Conservation (phyloP, 2,797 vertebrate genomes). For the Chiroxiphia lanceolata region DNA sequence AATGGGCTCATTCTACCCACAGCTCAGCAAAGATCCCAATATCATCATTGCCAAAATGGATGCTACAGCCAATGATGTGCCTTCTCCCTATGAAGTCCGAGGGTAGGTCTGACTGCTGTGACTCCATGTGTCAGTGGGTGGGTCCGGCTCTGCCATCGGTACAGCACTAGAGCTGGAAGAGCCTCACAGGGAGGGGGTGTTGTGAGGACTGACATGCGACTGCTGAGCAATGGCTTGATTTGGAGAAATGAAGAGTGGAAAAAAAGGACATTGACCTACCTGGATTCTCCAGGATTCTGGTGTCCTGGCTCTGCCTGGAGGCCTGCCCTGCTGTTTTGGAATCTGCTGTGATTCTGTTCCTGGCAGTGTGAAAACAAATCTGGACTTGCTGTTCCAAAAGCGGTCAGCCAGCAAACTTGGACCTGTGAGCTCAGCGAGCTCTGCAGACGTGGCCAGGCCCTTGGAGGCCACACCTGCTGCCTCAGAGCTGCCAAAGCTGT, state of each 20-base stretch:
- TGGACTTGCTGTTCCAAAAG: background rate
- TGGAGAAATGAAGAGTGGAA: background rate
- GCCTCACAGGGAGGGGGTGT: rapidly evolving
- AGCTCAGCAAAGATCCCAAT: slow-evolving; percentile 89
- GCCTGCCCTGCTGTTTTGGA: background rate
- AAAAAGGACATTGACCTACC: background rate
- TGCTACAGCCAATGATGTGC: slow-evolving; percentile 97
- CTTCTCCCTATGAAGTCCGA: slow-evolving; percentile 93
- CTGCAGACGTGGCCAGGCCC: rapidly evolving
- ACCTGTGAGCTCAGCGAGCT: background rate
- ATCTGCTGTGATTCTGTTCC: background rate
- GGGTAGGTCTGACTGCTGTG: slow-evolving; percentile 81
- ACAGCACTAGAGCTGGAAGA: background rate
- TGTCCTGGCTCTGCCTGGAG: background rate
- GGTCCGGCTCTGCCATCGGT: background rate
- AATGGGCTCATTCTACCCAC: slow-evolving; percentile 34
- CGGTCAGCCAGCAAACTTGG: background rate
- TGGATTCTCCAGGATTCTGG: background rate
- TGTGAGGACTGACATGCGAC: background rate
- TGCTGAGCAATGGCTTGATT: background rate
- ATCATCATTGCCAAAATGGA: slow-evolving; percentile 98
- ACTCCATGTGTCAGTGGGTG: rapidly evolving
- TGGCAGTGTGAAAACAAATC: background rate
- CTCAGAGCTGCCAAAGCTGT: background rate
- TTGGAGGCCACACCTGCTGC: background rate